Percentiles rank a stretch among this genome's conserved stretches.
These are phyloP conservation scores for Terrapene triunguis DNA, from an alignment of 2,113 vertebrate species.

Conservation along the genomic window DNA sequence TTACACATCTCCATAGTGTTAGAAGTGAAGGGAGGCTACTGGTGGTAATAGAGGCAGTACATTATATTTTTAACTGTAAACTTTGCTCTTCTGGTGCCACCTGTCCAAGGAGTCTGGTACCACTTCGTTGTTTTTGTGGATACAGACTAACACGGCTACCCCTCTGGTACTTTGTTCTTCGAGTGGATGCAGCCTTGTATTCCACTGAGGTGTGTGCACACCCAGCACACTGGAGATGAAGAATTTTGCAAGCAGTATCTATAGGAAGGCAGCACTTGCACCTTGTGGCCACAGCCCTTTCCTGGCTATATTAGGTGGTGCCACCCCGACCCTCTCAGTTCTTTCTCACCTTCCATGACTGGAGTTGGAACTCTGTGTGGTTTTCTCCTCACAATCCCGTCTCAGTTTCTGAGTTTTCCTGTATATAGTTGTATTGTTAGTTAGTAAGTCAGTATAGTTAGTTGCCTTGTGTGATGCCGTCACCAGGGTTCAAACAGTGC, in stretches of 20 bases:
- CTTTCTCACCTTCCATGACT: neutral
- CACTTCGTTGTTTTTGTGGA: too few relatives aligned
- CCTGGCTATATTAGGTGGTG: neutral
- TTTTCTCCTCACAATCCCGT: neutral
- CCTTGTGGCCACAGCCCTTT: too few relatives aligned
- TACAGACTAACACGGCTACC: too few relatives aligned
- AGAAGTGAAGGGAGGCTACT: neutral
- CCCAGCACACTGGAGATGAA: too few relatives aligned
- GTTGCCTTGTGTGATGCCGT: neutral
- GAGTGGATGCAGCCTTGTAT: too few relatives aligned
- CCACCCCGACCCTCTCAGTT: neutral
- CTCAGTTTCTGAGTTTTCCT: neutral
- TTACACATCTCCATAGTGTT: neutral
- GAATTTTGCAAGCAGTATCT: too few relatives aligned
- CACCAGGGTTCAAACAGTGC: neutral
- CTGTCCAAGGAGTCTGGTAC: too few relatives aligned
- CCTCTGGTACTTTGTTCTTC: neutral
- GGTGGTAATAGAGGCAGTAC: rapidly evolving
- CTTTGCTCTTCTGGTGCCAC: neutral
- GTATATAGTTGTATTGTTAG: neutral
- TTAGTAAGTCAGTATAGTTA: neutral
- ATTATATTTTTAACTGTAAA: neutral
- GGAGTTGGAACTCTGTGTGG: neutral
- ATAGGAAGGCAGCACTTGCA: too few relatives aligned
- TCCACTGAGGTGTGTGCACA: too few relatives aligned